These are phyloP conservation scores for Troides oblongomaculatus DNA, from an alignment of 2,888 invertebrate genomes.

Conservation along the genomic window DNA sequence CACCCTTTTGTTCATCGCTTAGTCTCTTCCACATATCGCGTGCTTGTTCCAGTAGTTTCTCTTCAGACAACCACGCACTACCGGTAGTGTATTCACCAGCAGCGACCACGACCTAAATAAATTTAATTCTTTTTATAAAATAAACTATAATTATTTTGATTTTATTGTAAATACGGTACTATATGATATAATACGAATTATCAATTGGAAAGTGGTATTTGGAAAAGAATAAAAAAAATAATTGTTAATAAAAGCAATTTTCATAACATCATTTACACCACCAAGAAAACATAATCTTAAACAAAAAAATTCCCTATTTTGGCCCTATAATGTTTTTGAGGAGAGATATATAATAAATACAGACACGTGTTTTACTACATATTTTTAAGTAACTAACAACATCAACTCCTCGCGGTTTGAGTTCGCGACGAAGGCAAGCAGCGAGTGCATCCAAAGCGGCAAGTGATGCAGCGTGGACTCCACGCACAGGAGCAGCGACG, in stretches of 20 bases:
- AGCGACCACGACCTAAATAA: conserved; percentile 84
- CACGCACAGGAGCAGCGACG: conserved; percentile 88
- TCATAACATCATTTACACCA: too few species aligned
- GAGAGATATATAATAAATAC: too few species aligned
- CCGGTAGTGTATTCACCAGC: conserved; percentile 92
- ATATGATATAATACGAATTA: too few species aligned
- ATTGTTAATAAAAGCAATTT: too few species aligned
- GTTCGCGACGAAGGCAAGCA: conserved; percentile 88
- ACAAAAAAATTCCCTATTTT: too few species aligned
- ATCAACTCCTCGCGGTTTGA: conserved; percentile 89
- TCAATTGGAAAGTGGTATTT: too few species aligned
- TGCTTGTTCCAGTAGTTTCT: conserved; percentile 84
- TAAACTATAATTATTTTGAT: too few species aligned
- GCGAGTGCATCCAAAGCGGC: conserved; percentile 90
- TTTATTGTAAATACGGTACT: too few species aligned
- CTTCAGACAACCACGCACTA: conserved; percentile 87
- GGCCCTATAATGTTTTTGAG: too few species aligned
- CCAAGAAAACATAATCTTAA: too few species aligned
- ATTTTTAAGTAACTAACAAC: conserved; percentile 73
- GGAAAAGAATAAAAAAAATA: too few species aligned
- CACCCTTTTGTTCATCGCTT: conserved; percentile 86
- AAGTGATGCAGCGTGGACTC: conserved; percentile 88
- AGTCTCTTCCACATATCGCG: conserved; percentile 91
- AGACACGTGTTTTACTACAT: too few species aligned
- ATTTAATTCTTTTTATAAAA: not conserved